Evolutionary conservation across 2,113 vertebrate genomes (phyloP), one percentile per base, ranked within the genome.

Genomic region (Thunnus maccoyii): DNA sequence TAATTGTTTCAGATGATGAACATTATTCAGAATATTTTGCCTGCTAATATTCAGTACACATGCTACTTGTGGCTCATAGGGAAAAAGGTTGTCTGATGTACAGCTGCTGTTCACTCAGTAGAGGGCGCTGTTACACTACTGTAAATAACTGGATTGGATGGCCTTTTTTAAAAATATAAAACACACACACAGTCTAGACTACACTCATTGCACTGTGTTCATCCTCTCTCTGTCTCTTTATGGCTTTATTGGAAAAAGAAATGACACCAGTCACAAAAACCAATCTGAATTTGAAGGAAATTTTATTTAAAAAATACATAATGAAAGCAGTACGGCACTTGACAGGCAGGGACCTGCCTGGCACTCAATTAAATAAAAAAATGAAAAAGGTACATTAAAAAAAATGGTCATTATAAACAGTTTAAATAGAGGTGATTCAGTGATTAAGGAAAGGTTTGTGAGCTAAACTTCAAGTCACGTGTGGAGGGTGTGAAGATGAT

Each of bases 291-390:
- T 77, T 57, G 4, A 14, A 60, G 16, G 3, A 15, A 15, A 5
- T 52, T 86, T 88, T 84, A 79, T 86, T 87, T 70, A 5, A 14
- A 70, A 78, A 63, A 50, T 10, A 51, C 54, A 61, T 20, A 44
- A 52, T 13, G 15, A 62, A 56, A 70, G 17, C 1, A 46, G 12
- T 54, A 4, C 44, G 72, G 58, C 3, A 70, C 36, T 9, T 15
- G 41, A 47, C 18, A 56, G 62, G 12, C 52, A 76, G 47, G 20
- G 8, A 27, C 52, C 63, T 41, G 54, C 52, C 72, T 57, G 16
- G 16, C 52, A 63, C 36, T 61, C 11, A 13, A 5, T 55, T 15
- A 32, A 73, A 54, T 54, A 30, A 25, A 72, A 72, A 72, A 36
- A 9, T 20, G 4, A 54, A 52, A 66, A 60, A 69, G 14, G 20